Conservation (phyloP, 2,888 invertebrate genomes). For the Leptinotarsa rubiginosa region DNA sequence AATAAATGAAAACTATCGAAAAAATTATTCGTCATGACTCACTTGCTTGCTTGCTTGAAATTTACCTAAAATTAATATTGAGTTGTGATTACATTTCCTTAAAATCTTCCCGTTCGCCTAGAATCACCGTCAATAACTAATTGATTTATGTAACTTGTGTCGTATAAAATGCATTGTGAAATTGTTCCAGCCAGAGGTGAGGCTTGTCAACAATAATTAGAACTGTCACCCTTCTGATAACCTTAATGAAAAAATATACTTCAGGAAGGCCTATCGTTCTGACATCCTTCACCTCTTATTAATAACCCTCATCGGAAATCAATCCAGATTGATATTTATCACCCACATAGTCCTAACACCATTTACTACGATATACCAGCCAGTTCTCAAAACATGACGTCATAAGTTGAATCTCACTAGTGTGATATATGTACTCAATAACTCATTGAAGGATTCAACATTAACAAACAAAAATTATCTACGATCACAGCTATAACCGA, state of each 20-base stretch:
- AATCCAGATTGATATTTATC: not conserved
- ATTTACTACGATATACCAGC: not conserved
- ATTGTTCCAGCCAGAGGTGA: too few relatives aligned
- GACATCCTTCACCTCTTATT: not conserved
- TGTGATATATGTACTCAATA: not conserved
- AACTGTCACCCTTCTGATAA: not conserved
- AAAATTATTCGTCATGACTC: too few relatives aligned
- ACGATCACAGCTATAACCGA: not conserved
- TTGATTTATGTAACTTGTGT: too few relatives aligned
- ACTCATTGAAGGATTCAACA: not conserved
- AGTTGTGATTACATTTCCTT: too few relatives aligned
- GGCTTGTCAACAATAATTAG: not conserved
- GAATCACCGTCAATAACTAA: too few relatives aligned
- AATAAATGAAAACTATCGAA: too few relatives aligned
- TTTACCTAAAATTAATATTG: too few relatives aligned
- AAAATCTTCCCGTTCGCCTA: too few relatives aligned
- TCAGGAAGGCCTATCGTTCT: not conserved
- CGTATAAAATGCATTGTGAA: too few relatives aligned
- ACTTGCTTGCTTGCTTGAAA: too few relatives aligned
- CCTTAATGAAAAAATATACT: not conserved
- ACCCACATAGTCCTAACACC: not conserved
- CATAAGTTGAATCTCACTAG: not conserved
- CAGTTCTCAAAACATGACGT: not conserved
- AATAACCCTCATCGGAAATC: not conserved
- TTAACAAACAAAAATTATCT: constrained; percentile 10